Evolutionary conservation across 2,888 invertebrate species (phyloP).

Genomic region (Clanis bilineata): DNA sequence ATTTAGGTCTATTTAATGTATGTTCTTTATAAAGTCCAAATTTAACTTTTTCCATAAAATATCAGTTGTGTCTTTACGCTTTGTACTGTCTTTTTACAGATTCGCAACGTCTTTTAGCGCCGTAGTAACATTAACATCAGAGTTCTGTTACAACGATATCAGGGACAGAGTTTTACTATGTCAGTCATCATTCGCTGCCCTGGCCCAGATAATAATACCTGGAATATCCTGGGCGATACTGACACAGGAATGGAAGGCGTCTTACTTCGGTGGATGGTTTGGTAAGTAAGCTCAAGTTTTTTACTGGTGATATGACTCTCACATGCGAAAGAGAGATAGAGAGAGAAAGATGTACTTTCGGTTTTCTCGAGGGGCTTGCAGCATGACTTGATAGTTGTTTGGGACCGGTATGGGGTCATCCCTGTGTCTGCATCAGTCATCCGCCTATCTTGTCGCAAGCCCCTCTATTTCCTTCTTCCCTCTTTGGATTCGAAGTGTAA

Average conservation of each 20-base stretch:
- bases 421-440: no score
- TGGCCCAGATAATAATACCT: constrained; percentile 49
- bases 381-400: no score
- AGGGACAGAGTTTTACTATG: constrained; percentile 57
- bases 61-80: not conserved
- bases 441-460: no score
- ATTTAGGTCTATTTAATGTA: no score
- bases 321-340: no score
- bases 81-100: constrained; percentile 33
- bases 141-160: constrained; percentile 59
- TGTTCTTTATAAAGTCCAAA: no score
- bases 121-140: constrained; percentile 52
- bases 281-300: constrained; percentile 51
- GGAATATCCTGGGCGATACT: constrained; percentile 58
- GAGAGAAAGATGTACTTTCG: no score
- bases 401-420: no score
- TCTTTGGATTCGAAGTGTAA: no score
- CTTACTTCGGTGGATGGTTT: constrained; percentile 48
- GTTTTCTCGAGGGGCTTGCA: no score
- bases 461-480: no score
- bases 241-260: constrained; percentile 53
- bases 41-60: not conserved
- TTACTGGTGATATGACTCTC: no score
- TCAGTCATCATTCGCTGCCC: constrained; percentile 52
- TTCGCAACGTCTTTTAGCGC: constrained; percentile 61